phyloP scores from a whole-genome alignment of 2,888 invertebrate species.

The Temnothorax unifasciatus region DNA sequence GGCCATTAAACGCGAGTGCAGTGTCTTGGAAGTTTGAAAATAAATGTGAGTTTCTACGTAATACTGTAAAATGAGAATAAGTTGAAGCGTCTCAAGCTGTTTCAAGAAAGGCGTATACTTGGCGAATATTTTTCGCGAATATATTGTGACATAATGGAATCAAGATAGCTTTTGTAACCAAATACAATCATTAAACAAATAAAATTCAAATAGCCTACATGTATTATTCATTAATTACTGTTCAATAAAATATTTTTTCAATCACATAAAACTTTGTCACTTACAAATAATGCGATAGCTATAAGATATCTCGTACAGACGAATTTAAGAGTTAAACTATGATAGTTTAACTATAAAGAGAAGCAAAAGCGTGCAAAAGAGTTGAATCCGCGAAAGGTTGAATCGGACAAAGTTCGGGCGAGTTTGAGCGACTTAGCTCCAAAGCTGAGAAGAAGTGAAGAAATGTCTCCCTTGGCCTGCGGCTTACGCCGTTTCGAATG shows the following conservation, averaged over 20 bases:
- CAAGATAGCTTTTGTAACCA: background rate
- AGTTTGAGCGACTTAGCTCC: conserved; percentile 75
- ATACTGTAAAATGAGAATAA: conserved; percentile 19
- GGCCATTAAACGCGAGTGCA: conserved; percentile 1
- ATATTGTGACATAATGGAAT: background rate
- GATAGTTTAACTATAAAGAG: conserved; percentile 39
- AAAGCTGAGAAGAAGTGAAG: conserved; percentile 59
- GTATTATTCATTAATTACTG: background rate
- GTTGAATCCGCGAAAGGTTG: conserved; percentile 55
- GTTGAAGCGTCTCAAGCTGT: background rate
- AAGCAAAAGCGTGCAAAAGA: conserved; percentile 49
- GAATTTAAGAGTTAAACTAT: conserved; percentile 40
- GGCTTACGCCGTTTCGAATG: conserved; percentile 79
- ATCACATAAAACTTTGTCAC: background rate
- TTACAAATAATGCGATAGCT: background rate
- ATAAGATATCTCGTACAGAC: background rate
- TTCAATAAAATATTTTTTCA: background rate
- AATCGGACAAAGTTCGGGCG: conserved; percentile 78
- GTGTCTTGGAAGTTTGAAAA: conserved; percentile 30
- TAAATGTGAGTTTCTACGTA: conserved; percentile 40
- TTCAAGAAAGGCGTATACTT: background rate
- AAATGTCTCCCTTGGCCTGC: conserved; percentile 75
- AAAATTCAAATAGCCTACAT: background rate
- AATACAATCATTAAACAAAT: background rate
- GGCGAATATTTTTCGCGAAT: background rate